Conservation (phyloP, 2,888 invertebrate genomes). For the Callimorpha dominula region DNA sequence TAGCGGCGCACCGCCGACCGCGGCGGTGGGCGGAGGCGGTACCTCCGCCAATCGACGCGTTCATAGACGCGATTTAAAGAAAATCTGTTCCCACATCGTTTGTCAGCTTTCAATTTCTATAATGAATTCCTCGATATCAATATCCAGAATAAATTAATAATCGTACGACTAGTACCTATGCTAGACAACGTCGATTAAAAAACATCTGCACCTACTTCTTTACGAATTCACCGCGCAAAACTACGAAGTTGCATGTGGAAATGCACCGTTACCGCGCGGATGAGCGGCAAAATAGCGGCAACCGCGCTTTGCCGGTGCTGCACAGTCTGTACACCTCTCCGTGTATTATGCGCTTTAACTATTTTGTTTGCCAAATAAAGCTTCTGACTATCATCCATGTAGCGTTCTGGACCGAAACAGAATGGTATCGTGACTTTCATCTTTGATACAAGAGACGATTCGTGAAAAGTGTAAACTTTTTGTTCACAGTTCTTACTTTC, state of each 20-base stretch:
- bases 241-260: too few species aligned
- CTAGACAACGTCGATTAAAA: too few species aligned
- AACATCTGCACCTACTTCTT: too few species aligned
- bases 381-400: constrained; percentile 32
- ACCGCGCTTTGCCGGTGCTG: not conserved
- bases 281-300: not conserved
- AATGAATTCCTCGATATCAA: not conserved
- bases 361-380: constrained; percentile 51
- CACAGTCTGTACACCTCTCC: not conserved
- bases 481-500: constrained; percentile 22
- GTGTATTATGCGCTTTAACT: constrained; percentile 32
- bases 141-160: not conserved
- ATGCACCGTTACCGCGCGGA: too few species aligned
- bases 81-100: not conserved
- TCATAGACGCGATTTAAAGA: not conserved
- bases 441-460: constrained; percentile 32
- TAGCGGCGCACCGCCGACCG: not conserved
- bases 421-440: constrained; percentile 45
- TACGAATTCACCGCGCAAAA: too few species aligned
- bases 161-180: too few species aligned
- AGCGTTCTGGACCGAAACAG: constrained; percentile 34
- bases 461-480: constrained; percentile 20
- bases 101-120: not conserved
- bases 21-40: not conserved
- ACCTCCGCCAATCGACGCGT: not conserved